phyloP scores from a whole-genome alignment of 2,113 vertebrate species.

The Coturnix japonica region DNA sequence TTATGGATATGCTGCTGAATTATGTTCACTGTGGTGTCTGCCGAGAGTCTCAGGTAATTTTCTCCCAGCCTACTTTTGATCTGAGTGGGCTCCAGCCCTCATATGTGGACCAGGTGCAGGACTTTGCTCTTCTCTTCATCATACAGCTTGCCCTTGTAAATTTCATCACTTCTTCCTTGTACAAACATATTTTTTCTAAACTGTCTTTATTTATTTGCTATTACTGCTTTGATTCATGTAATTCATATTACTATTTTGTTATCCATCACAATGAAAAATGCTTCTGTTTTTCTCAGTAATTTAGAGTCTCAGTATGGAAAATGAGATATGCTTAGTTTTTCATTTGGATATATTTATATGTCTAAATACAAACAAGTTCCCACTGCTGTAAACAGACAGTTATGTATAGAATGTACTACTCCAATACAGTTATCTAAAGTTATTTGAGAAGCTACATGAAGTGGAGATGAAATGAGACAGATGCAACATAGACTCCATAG shows the following conservation, averaged over 20 bases:
- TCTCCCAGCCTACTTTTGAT: background rate
- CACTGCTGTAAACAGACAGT: background rate
- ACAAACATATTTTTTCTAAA: background rate
- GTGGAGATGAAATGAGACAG: background rate
- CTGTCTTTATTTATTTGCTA: background rate
- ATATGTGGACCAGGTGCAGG: background rate
- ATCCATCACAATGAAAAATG: background rate
- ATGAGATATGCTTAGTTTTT: background rate
- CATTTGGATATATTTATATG: background rate
- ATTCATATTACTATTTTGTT: background rate
- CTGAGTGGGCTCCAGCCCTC: background rate
- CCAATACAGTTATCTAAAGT: background rate
- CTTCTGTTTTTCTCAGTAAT: background rate
- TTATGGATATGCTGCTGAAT: background rate
- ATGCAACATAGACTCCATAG: background rate
- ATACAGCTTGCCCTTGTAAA: background rate
- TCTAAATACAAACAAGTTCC: background rate
- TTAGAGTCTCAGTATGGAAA: background rate
- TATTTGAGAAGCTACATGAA: background rate
- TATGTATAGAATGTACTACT: background rate
- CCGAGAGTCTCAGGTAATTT: background rate
- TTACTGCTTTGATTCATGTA: background rate
- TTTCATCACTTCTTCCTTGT: background rate
- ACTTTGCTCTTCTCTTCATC: background rate
- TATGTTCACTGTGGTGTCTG: background rate